phyloP scores from a whole-genome alignment of 2,888 invertebrate genomes.

The Siphonodentalium dalli region DNA sequence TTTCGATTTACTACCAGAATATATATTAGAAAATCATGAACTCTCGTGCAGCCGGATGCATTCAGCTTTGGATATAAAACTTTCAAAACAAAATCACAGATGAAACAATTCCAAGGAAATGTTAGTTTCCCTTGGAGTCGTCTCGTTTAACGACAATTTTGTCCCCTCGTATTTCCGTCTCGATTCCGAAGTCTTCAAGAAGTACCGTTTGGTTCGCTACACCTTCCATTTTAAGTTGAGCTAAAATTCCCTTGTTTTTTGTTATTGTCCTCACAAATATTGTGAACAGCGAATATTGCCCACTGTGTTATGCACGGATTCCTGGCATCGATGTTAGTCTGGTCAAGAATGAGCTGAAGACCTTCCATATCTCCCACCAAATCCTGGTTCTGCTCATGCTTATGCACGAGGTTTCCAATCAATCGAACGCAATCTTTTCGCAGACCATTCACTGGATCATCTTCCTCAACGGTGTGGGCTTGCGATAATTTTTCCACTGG shows the following conservation, averaged over 20 bases:
- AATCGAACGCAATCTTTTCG: constrained; percentile 80
- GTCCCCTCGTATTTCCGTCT: constrained; percentile 66
- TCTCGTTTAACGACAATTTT: constrained; percentile 44
- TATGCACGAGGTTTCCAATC: constrained; percentile 82
- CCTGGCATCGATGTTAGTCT: constrained; percentile 85
- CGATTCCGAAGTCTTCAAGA: constrained; percentile 77
- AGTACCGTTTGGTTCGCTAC: constrained; percentile 73
- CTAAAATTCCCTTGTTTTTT: constrained; percentile 79
- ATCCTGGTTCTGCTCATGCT: constrained; percentile 78
- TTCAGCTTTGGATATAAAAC: no score
- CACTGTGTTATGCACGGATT: constrained; percentile 94
- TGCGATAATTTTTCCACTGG: constrained; percentile 77
- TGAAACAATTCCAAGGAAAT: no score
- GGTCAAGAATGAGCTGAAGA: constrained; percentile 81
- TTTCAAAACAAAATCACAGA: no score
- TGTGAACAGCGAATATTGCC: constrained; percentile 84
- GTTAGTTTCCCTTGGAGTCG: not conserved
- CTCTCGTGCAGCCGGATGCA: no score
- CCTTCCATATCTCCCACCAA: constrained; percentile 71
- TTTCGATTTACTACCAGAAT: no score
- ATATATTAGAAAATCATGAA: no score
- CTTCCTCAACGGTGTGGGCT: constrained; percentile 69
- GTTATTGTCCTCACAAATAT: constrained; percentile 79
- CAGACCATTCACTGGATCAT: constrained; percentile 83
- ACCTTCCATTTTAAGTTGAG: constrained; percentile 74